phyloP scores from a whole-genome alignment of 2,797 vertebrate species.

The Platyrinchus mystaceus region DNA sequence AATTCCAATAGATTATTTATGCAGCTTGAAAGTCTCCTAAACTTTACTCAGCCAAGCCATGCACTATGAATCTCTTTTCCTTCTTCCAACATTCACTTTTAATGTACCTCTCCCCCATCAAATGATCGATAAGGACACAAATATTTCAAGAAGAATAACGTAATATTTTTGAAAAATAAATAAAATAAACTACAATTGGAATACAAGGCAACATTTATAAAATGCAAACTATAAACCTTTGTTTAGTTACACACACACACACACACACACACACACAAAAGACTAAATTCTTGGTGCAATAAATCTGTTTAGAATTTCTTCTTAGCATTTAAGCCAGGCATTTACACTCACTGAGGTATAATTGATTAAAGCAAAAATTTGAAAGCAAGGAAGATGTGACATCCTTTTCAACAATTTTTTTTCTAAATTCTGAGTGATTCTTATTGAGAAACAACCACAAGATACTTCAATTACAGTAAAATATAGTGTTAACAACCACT shows the following conservation, averaged over 20 bases:
- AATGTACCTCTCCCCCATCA: not conserved
- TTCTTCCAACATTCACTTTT: not conserved
- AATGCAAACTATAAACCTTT: not conserved
- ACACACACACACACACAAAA: not conserved
- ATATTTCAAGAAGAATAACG: not conserved
- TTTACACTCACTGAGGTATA: constrained; percentile 8
- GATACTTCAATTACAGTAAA: constrained; percentile 23
- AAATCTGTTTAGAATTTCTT: not conserved
- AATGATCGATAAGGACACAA: constrained; percentile 8
- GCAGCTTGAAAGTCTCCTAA: constrained; percentile 8
- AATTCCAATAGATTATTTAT: constrained; percentile 34
- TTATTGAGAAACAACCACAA: not conserved
- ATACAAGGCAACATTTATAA: not conserved
- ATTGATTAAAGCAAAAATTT: constrained; percentile 55
- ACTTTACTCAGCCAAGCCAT: not conserved
- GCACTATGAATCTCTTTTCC: not conserved
- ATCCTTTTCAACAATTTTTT: not conserved
- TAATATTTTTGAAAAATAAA: constrained; percentile 2
- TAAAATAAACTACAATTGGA: not conserved
- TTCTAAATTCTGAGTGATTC: not conserved
- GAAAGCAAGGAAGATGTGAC: constrained; percentile 15
- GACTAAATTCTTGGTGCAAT: not conserved
- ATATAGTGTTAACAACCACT: not conserved
- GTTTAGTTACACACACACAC: not conserved
- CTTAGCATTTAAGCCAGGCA: constrained; percentile 1